Evolutionary conservation across 2,113 vertebrate genomes (phyloP), one percentile per base, ranked within the genome.

Genomic region (Hymenochirus boettgeri): DNA sequence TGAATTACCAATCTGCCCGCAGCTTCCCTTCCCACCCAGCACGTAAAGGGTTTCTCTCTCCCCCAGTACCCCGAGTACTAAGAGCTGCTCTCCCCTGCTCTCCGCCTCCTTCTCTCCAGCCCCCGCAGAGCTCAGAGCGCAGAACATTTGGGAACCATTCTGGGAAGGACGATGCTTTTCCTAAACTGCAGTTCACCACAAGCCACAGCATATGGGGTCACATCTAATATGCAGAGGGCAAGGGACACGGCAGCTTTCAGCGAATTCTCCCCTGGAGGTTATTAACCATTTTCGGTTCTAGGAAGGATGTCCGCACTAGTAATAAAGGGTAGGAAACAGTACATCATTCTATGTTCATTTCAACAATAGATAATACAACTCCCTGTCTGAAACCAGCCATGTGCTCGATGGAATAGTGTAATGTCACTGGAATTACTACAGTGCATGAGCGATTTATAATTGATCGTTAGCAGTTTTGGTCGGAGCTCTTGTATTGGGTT

Each of bases 191-290:
- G 25, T 52, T 56, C 62, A 55, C 62, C 62, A 31, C 62, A 64
- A 56, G 37, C 52, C 51, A 55, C 25, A 64, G 62, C 62, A 64
- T 15, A 55, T 46, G 62, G 62, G 62, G 62, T 64, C 62, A 64
- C 7, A 23, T 25, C 45, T 58, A 58, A 42, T 42, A 39, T 35
- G 53, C 9, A 18, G 33, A n/a, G 18, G 35, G n/a, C n/a, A 35
- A 31, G 52, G 24, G 10, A 46, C 51, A 23, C 31, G 46, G 33
- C 47, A 33, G 23, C 51, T 45, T 19, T 39, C 56, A 25, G 10
- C 15, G 33, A 12, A 35, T 12, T 35, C 33, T 17, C 39, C 15
- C n/a, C 15, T 42, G 39, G 39, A 35, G 15, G 10, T 2, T 35
- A 17, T 42, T 42, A 42, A n/a, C 39, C 39, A 11, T n/a, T 11